Conservation (phyloP, 2,113 vertebrate species). For the Burhinus bistriatus region DNA sequence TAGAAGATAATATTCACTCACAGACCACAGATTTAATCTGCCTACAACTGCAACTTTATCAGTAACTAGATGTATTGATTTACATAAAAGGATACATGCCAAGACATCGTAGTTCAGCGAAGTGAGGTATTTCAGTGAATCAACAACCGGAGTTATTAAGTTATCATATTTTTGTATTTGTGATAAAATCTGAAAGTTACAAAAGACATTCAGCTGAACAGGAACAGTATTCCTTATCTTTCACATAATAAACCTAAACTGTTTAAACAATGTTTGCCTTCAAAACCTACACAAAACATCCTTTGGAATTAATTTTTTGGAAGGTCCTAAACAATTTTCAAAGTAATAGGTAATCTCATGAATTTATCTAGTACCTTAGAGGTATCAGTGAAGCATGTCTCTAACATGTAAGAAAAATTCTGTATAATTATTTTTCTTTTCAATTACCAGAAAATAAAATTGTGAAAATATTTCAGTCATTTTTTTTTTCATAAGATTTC, state of each 20-base stretch:
- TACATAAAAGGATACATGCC: constrained; percentile 92
- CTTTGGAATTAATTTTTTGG: not conserved
- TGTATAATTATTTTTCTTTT: not conserved
- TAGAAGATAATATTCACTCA: not conserved
- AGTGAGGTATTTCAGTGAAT: constrained; percentile 99
- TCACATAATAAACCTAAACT: not conserved
- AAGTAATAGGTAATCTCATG: not conserved
- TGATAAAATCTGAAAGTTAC: constrained; percentile 87
- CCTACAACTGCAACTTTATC: not conserved
- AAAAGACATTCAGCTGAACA: not conserved
- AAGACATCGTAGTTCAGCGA: constrained; percentile 97
- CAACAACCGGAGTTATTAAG: constrained; percentile 95
- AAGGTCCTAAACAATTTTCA: not conserved
- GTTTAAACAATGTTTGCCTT: not conserved
- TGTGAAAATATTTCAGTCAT: fast-evolving
- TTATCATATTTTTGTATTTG: constrained; percentile 99
- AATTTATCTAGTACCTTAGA: not conserved
- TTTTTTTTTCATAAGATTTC: not conserved
- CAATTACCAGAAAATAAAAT: not conserved
- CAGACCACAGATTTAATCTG: not conserved
- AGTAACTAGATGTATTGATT: not conserved
- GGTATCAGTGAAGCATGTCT: not conserved
- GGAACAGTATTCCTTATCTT: not conserved
- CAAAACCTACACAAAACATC: not conserved
- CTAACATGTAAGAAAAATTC: not conserved